phyloP scores from a whole-genome alignment of 2,888 invertebrate genomes.

The Nowickia ferox region DNA sequence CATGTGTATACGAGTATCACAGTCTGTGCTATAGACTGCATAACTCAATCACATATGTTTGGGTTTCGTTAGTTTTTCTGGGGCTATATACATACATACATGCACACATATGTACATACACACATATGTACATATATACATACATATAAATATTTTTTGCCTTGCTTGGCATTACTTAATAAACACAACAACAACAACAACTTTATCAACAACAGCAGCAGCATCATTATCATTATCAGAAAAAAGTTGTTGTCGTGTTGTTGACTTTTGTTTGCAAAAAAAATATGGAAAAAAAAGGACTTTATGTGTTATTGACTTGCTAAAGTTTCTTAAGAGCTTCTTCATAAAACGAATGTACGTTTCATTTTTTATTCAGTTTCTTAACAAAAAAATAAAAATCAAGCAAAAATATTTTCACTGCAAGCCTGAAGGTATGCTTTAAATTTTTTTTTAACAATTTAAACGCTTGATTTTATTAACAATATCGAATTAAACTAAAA shows the following conservation, averaged over 20 bases:
- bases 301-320: constrained; percentile 65
- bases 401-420: constrained; percentile 26
- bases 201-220: constrained; percentile 31
- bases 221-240: constrained; percentile 30
- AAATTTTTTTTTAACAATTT: background rate
- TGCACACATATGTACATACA: background rate
- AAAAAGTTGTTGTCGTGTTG: constrained; percentile 53
- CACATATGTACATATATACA: background rate
- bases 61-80: constrained; percentile 50
- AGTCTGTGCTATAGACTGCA: constrained; percentile 47
- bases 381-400: background rate
- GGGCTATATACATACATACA: background rate
- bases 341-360: background rate
- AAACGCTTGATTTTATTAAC: constrained; percentile 1
- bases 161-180: constrained; percentile 58
- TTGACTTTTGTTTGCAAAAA: constrained; percentile 45
- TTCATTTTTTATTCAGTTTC: background rate
- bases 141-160: background rate
- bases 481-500: background rate
- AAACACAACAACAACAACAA: constrained; percentile 46
- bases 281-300: constrained; percentile 9
- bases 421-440: constrained; percentile 44
- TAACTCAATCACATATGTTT: constrained; percentile 68
- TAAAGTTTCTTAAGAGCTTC: constrained; percentile 20
- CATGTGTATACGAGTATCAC: background rate